These are phyloP conservation scores for Galaxea fascicularis DNA, from an alignment of 92 coral and sea anemone genomes.

Conservation along the genomic window DNA sequence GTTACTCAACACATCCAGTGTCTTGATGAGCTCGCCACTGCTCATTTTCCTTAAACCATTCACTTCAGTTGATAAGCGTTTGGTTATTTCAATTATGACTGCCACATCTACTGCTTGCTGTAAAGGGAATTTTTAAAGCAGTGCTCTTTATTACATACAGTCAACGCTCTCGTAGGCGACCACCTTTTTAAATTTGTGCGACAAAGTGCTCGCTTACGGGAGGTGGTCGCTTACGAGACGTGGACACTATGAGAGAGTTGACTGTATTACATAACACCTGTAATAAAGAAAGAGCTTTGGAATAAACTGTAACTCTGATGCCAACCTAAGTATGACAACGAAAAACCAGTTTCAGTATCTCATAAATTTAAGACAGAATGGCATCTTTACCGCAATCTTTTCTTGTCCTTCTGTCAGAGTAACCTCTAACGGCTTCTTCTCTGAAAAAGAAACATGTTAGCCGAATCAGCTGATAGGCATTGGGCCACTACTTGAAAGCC, in stretches of 20 bases:
- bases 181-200: no score
- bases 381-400: constrained; percentile 42
- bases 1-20: constrained; percentile 57
- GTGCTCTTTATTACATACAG: not conserved
- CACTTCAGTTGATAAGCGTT: constrained; percentile 11
- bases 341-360: no score
- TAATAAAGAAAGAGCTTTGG: no score
- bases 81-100: constrained; percentile 12
- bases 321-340: no score
- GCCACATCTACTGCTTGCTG: constrained; percentile 55
- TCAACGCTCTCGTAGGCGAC: no score
- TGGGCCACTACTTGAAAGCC: no score
- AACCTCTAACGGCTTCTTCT: constrained; percentile 32
- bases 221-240: no score
- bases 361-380: not conserved
- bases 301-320: no score
- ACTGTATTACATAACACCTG: no score
- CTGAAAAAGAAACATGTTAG: constrained; percentile 19
- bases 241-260: no score
- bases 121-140: no score
- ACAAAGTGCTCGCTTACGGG: no score
- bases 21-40: constrained; percentile 57
- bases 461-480: not conserved
- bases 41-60: constrained; percentile 47
- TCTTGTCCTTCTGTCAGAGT: constrained; percentile 54